These are phyloP conservation scores for Petrosia ficiformis DNA, from an alignment of 37 sponge, comb jelly and placozoan genomes.

Conservation along the genomic window DNA sequence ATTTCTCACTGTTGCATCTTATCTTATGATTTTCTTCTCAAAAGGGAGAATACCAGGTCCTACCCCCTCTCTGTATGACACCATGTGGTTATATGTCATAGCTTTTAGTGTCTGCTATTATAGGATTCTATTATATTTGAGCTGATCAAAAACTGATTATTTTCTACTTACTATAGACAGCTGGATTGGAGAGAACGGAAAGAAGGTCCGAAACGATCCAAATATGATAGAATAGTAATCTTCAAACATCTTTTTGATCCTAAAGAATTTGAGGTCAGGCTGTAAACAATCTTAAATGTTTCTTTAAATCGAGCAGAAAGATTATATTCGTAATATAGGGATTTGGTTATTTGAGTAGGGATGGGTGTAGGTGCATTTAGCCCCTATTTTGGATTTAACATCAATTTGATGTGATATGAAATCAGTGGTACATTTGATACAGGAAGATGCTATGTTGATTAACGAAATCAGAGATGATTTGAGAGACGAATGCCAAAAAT, in stretches of 20 bases:
- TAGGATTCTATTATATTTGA: too few species aligned
- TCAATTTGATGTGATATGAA: neutral
- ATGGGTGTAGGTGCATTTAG: neutral
- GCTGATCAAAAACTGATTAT: too few species aligned
- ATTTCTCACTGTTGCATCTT: too few species aligned
- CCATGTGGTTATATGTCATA: too few species aligned
- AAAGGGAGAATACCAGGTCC: too few species aligned
- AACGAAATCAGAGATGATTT: constrained; percentile 86
- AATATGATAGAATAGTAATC: constrained; percentile 82
- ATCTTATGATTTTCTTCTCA: too few species aligned
- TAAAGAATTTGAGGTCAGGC: constrained; percentile 84
- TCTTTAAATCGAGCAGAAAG: too few species aligned
- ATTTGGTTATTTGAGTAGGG: neutral
- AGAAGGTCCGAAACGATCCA: constrained; percentile 41
- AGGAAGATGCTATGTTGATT: constrained; percentile 71
- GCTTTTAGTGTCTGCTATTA: too few species aligned
- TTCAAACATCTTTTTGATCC: constrained; percentile 85
- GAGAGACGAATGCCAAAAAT: constrained; percentile 88
- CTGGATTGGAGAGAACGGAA: constrained; percentile 77
- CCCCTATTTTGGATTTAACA: neutral
- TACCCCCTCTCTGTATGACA: too few species aligned
- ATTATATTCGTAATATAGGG: too few species aligned
- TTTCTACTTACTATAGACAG: constrained; percentile 44
- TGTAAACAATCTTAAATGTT: neutral
- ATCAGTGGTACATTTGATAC: neutral